Base-by-base conservation (phyloP, 2,113 vertebrate species). In the Riparia riparia region DNA sequence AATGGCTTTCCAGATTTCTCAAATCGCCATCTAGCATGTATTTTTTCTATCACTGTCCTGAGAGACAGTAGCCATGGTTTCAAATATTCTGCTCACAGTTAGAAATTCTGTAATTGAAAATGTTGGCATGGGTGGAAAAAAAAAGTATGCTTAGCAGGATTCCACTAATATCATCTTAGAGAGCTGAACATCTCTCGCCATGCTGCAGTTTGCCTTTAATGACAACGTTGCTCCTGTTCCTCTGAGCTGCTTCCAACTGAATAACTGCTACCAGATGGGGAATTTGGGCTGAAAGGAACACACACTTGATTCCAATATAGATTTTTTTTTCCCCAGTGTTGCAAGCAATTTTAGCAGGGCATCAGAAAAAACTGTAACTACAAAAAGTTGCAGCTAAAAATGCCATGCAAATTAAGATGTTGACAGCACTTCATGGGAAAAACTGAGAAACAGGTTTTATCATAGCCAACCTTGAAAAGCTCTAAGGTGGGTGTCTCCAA, bases 61-160 rank as follows among this genome's bases (percentile, higher is more conserved):
- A 86, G 32, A 92, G 58, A 90, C 3, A 24, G 34, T 25, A 39
- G 18, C 15, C 53, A 37, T 12, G 9, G 34, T 83, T 94, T 92
- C 47, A 83, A 93, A 77, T 47, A 53, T 73, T 88, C 34, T 73
- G 81, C 18, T 91, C 79, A 77, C 42, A 83, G 66, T 70, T 54
- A 83, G 56, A 96, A 90, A 69, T 50, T 69, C 53, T 58, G 37
- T 82, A 97, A 95, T 72, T 87, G 91, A 96, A 95, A 95, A 86
- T 26, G 49, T 25, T 92, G 89, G 61, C 79, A 78, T 51, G 12
- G 22, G 20, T 8, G 7, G 13, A 7, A 34, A 61, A 41, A 42
- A 42, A 57, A 29, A 19, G 26, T 8, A 24, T 28, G 50, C 74
- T 83, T 78, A 83, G 45, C 44, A 63, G 68, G 63, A 86, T 85